Evolutionary conservation across 1,140 invertebrate species (phyloP).

Genomic region (Drosophila leontia): DNA sequence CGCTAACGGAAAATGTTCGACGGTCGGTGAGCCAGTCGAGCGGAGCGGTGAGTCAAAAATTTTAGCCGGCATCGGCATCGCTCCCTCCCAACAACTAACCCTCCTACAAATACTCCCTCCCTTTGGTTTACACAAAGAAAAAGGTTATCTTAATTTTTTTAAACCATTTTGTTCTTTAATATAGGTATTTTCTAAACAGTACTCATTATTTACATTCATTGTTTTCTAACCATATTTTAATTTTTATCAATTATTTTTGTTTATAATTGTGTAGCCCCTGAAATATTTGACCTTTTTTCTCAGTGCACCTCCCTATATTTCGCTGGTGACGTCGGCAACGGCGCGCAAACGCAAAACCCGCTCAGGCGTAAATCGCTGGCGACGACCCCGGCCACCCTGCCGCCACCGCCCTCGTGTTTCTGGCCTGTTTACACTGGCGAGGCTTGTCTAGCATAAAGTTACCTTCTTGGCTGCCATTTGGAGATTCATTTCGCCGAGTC

Average conservation of each 20-base stretch:
- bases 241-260: background rate
- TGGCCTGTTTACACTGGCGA: constrained; percentile 48
- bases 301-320: constrained; percentile 21
- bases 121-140: background rate
- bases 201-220: background rate
- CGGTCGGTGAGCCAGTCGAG: constrained; percentile 49
- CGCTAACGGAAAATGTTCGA: constrained; percentile 49
- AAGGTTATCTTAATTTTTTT: background rate
- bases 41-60: constrained; percentile 75
- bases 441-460: constrained; percentile 63
- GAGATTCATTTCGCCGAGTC: constrained; percentile 64
- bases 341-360: constrained; percentile 62
- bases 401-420: constrained; percentile 3
- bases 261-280: background rate
- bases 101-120: constrained; percentile 8
- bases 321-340: constrained; percentile 35
- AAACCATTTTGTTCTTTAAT: no score
- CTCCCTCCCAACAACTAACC: constrained; percentile 30
- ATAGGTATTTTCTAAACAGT: background rate
- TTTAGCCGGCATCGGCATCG: constrained; percentile 45
- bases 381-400: constrained; percentile 21
- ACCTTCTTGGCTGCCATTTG: constrained; percentile 63
- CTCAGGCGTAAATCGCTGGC: constrained; percentile 68
- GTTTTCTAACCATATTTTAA: background rate
- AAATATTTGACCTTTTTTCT: no score